Conservation (phyloP, 2,797 vertebrate genomes). For the Cossypha dichroa region DNA sequence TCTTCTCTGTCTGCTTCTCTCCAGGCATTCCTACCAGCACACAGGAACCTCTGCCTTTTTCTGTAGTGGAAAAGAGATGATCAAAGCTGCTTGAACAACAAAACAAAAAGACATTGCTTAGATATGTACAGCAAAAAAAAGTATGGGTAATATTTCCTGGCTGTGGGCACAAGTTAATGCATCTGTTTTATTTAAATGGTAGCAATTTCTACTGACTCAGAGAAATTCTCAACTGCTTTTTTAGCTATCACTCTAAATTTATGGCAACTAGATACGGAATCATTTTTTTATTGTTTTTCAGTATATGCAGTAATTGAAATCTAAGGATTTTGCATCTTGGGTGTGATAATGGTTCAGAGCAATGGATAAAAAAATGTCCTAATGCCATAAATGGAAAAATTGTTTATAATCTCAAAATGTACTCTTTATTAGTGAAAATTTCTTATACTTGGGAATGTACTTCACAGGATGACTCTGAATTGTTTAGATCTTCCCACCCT, state of each 20-base stretch:
- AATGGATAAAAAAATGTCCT: neutral
- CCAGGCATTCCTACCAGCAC: neutral
- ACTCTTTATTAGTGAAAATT: neutral
- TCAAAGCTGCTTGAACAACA: neutral
- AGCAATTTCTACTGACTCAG: neutral
- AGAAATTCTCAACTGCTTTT: neutral
- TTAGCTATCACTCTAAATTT: neutral
- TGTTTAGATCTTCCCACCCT: neutral
- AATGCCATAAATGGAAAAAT: neutral
- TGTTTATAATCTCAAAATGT: neutral
- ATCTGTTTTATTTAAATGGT: neutral
- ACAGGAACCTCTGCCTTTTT: neutral
- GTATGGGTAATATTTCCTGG: neutral
- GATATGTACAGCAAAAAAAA: neutral
- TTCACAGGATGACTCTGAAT: neutral
- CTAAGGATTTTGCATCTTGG: neutral
- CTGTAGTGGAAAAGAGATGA: neutral
- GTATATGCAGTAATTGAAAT: neutral
- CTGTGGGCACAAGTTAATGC: neutral
- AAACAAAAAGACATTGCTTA: fast-evolving
- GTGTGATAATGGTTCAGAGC: neutral
- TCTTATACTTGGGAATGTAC: neutral
- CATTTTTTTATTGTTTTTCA: neutral
- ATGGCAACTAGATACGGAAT: neutral
- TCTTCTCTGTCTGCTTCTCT: neutral